Base-by-base conservation (phyloP, 2,888 invertebrate genomes). In the Caenorhabditis sulstoni region DNA sequence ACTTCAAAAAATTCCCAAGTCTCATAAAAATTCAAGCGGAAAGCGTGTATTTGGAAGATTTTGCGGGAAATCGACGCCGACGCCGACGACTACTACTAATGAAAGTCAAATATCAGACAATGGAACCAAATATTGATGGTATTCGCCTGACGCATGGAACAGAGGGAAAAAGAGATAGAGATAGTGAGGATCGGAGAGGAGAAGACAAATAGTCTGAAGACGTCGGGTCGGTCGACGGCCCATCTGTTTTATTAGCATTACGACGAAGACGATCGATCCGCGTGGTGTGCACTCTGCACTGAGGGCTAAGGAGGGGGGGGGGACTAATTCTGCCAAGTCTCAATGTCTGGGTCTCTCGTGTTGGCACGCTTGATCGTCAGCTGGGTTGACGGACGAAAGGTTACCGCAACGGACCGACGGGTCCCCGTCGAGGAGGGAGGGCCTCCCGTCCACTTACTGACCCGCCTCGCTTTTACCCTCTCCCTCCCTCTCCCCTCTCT, bases 201-300 rank as follows among this genome's bases (percentile, higher is more conserved):
- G 47, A 50, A 50, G 53, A 67, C 73, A 77, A 70, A 70, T 70
- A 77, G 77, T 65, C 62, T 53, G 64, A 64, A 61, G 45, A 67
- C 57, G 65, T 55, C 58, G 29, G 29, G 3, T 29, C 29, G 29
- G 29, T 29, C 29, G 52, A 64, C 57, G 73, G 79, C 58, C 80
- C 80, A 80, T 80, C 80, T 80, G 80, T 80, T 80, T 76, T 80
- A 80, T 80, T 75, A 80, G 80, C 80, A 76, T 71, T 80, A 80
- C 80, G 80, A 62, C 64, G 53, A 57, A 39, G 75, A 57, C 79
- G 61, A 79, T 79, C 73, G 79, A 79, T 79, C 73, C 58, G 50
- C 49, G 61, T 55, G 53, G 62, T 64, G 61, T 67, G 66, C 67
- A 49, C 65, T 66, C 66, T 29, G 29, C 29, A 7, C 29, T 29